Evolutionary conservation across 2,888 invertebrate genomes (phyloP), one percentile per base, ranked within the genome.

Genomic region (Luperina testacea): DNA sequence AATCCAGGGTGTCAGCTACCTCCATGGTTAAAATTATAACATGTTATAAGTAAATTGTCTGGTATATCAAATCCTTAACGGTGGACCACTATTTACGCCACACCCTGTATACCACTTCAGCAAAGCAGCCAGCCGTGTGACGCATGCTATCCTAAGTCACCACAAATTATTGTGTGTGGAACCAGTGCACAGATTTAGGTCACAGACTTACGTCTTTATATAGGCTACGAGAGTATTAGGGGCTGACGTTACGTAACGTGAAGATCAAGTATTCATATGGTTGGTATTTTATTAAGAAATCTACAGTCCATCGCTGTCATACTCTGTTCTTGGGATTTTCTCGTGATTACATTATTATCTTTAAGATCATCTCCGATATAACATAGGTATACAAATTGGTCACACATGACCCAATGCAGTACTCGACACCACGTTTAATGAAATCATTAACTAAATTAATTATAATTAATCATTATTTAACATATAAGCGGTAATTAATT

Each of bases 151-250:
- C 57, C 57, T 85, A 82, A 81, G 85, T 81, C 63, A 59, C 71
- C 71, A 63, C 24, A 69, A 45, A 38, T 75, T 61, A 82, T 64
- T 85, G 81, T 85, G 53, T 82, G 75, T 72, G 81, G 53, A 81
- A 75, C 63, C 63, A 72, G 71, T 51, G 63, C 72, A 68, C 61
- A 72, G 68, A 82, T 82, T 82, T 61, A 83, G 82, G 82, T 83
- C 75, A 85, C 67, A 48, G 75, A 57, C 64, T 85, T 75, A 81
- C 71, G 71, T 68, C 68, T 85, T 69, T 42, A 76, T 79, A 79
- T 61, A 69, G 64, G 38, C 38, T 67, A 74, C 57, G 68, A 69
- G 15, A 48, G 64, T 81, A 81, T 81, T 81, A 68, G n/a, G 32
- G 24, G 51, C 67, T 61, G 53, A 51, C 51, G 63, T 81, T 72